Percentiles rank a stretch among this genome's conserved stretches.
Evolutionary conservation across 2,888 invertebrate species (phyloP).

Genomic region (Dascillus cervinus): DNA sequence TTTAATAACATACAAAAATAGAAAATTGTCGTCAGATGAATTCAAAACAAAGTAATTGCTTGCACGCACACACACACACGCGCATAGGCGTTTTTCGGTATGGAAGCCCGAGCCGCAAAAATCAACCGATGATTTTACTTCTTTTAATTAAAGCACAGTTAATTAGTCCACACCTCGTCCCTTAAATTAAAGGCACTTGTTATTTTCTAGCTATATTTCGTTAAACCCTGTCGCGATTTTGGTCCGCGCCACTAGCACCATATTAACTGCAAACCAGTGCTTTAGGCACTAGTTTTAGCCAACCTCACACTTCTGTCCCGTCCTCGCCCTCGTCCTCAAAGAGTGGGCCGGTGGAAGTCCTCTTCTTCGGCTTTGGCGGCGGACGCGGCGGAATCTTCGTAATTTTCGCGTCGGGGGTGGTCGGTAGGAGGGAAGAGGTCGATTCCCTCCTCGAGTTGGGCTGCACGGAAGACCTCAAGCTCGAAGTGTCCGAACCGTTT

Average conservation of each 20-base stretch:
- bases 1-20: conserved; percentile 1
- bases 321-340: conserved; percentile 86
- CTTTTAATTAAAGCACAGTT: conserved; percentile 12
- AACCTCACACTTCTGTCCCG: conserved; percentile 76
- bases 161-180: no score
- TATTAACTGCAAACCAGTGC: conserved; percentile 32
- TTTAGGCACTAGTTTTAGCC: conserved; percentile 37
- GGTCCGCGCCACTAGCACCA: conserved; percentile 20
- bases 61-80: conserved; percentile 1
- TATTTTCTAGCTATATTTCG: conserved; percentile 7
- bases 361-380: conserved; percentile 78
- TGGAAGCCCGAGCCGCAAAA: conserved; percentile 16
- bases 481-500: conserved; percentile 10
- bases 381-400: conserved; percentile 75
- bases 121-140: conserved; percentile 8
- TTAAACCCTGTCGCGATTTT: conserved; percentile 20
- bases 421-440: conserved; percentile 25
- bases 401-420: conserved; percentile 16
- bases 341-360: conserved; percentile 62
- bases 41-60: no score
- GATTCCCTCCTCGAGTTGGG: conserved; percentile 31
- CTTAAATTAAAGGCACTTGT: not conserved
- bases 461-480: conserved; percentile 43
- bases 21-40: conserved; percentile 1
- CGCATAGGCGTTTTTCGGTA: conserved; percentile 7